Evolutionary conservation across 2,797 vertebrate genomes (phyloP), one percentile per base, ranked within the genome.

Genomic region (Melanotaenia trifasciata): DNA sequence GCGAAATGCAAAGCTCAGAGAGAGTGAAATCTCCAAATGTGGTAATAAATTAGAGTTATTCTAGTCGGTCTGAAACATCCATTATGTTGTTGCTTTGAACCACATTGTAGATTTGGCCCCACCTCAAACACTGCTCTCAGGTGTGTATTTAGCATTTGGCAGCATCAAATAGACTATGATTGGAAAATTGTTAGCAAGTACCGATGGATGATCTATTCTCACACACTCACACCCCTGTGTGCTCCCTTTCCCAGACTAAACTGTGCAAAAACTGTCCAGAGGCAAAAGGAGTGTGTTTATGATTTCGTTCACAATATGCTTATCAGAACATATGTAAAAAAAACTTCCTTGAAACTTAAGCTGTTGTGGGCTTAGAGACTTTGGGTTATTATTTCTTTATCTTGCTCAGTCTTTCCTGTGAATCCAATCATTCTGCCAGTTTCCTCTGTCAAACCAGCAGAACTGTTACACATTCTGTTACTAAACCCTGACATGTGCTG

Each of bases 151-250:
- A 74, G 71, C 62, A 71, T 80, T 78, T 89, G 87, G 84, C 85
- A 75, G 62, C 66, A 68, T 86, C 67, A 79, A 67, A 73, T 26
- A 47, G 56, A 78, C 71, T 74, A 65, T 76, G 74, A 87, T 87
- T 84, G 70, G 78, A 87, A 78, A 83, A 81, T 58, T 84, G 79
- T 74, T 84, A 72, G 67, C 75, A 88, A 89, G 82, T 72, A 53
- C 78, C 79, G 76, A 84, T 72, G 63, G 82, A 51, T 78, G 79
- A 81, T 77, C 74, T 76, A 71, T 78, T 84, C 76, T 82, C 79
- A 83, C 62, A 73, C 62, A 24, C 70, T 75, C 72, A 70, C 63
- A 64, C 78, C 68, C 47, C 53, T 26, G 66, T 67, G 64, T 72
- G 64, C 62, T 75, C 75, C 61, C 62, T 38, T 58, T 79, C 74